Base-by-base conservation (phyloP, 2,797 vertebrate species). In the Gallinago nigripennis region DNA sequence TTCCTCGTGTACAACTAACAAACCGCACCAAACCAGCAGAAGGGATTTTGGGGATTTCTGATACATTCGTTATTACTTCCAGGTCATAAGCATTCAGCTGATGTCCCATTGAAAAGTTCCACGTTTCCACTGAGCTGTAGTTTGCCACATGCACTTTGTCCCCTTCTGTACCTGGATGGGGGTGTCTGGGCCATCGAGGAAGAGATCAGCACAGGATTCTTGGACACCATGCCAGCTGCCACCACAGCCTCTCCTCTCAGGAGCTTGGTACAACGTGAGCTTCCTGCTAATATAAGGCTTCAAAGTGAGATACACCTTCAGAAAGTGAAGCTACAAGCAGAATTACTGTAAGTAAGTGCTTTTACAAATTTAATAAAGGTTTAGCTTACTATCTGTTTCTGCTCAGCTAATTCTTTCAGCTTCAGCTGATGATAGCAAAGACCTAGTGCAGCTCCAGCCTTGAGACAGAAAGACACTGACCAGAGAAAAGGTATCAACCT, bases 401-500 rank as follows among this genome's bases (percentile, higher is more conserved):
- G 18, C n/a, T 46, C 37, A 77, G 35, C 16, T 7, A 16, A 64
- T 50, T 72, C 43, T 35, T 87, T 72, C 43, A 61, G 16, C 23
- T 73, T 73, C 27, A 72, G 78, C 48, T 80, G 81, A 85, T 80
- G 81, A 82, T 51, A 85, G 45, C 63, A 81, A 81, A 58, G 61
- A 81, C 35, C 69, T 45, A 63, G 84, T 25, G 46, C 61, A 88
- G 27, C 64, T 78, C 65, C 24, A 82, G 82, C 84, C 72, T 87
- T 81, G 65, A 75, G 84, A 81, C 30, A 71, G 61, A 81, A 91
- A 79, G 46, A 54, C 56, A 58, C 30, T 43, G 61, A 46, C 31
- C 57, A 78, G 37, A 14, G 72, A 88, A 84, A 91, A 94, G 46
- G 43, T 45, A 81, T 81, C 84, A 89, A 57, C 61, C 61, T 53